phyloP scores from a whole-genome alignment of 2,113 vertebrate species.

The Plecturocebus donacophilus region DNA sequence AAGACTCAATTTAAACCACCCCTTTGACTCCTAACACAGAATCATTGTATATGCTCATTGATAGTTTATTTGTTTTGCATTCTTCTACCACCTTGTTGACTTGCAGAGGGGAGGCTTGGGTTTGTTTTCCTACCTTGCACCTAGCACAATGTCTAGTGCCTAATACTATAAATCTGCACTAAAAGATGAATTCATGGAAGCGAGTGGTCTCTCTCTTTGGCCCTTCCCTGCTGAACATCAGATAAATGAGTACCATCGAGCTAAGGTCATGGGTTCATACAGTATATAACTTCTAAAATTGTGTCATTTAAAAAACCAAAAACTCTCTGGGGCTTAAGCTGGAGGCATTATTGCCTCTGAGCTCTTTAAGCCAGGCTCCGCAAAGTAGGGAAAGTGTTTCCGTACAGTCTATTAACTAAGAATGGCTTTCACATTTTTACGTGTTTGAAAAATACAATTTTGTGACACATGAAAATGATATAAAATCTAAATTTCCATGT shows the following conservation, averaged over 20 bases:
- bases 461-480: background rate
- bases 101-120: background rate
- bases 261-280: background rate
- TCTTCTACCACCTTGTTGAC: background rate
- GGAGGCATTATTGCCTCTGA: background rate
- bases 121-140: accelerated
- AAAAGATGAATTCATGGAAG: background rate
- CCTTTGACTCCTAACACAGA: background rate
- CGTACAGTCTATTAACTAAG: background rate
- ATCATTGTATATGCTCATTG: accelerated
- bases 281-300: background rate
- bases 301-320: background rate
- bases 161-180: background rate
- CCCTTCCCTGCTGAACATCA: background rate
- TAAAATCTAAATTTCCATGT: background rate
- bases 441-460: background rate
- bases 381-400: background rate
- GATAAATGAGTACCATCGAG: background rate
- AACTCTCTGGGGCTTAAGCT: background rate
- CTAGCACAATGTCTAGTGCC: background rate
- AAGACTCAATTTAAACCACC: background rate
- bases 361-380: background rate
- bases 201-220: background rate
- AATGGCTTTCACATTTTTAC: background rate
- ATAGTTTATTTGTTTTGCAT: background rate